Evolutionary conservation across 2,113 vertebrate species (phyloP).

Genomic region (Caranx melampygus): DNA sequence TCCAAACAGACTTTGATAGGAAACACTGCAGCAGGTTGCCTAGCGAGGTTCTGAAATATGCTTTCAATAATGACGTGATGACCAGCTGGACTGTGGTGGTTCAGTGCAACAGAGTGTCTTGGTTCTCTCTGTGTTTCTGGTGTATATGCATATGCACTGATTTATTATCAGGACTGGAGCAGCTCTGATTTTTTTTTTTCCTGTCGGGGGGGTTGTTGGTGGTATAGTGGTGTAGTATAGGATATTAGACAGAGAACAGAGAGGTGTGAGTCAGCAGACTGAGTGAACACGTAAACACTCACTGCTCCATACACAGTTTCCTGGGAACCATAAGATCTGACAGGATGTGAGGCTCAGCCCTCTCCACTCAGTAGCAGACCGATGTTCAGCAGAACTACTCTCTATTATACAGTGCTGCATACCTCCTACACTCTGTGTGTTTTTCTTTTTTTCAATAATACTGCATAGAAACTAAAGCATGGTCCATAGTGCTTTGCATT

Average conservation of each 20-base stretch:
- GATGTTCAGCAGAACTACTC: constrained; percentile 38
- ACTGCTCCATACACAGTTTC: neutral
- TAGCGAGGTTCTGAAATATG: constrained; percentile 32
- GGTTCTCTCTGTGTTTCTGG: neutral
- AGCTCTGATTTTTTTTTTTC: constrained; percentile 6
- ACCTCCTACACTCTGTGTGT: neutral
- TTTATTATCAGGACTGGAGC: constrained; percentile 15
- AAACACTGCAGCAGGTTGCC: constrained; percentile 58
- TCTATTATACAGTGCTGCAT: neutral
- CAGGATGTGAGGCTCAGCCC: constrained; percentile 1
- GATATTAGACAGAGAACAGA: constrained; percentile 37
- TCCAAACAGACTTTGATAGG: constrained; percentile 73
- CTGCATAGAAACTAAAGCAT: neutral
- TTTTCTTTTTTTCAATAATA: neutral
- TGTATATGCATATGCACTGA: neutral
- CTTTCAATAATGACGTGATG: constrained; percentile 44
- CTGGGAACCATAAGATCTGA: constrained; percentile 14
- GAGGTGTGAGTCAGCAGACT: constrained; percentile 39
- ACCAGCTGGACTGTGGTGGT: constrained; percentile 34
- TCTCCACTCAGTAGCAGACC: constrained; percentile 15
- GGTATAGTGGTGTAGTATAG: constrained; percentile 6
- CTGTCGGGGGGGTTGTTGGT: neutral
- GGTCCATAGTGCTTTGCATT: neutral
- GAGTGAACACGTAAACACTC: constrained; percentile 30
- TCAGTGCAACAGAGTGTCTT: constrained; percentile 8